Evolutionary conservation across 1,140 invertebrate species (phyloP), one percentile per base, ranked within the genome.

Genomic region (Zaprionus inermis): DNA sequence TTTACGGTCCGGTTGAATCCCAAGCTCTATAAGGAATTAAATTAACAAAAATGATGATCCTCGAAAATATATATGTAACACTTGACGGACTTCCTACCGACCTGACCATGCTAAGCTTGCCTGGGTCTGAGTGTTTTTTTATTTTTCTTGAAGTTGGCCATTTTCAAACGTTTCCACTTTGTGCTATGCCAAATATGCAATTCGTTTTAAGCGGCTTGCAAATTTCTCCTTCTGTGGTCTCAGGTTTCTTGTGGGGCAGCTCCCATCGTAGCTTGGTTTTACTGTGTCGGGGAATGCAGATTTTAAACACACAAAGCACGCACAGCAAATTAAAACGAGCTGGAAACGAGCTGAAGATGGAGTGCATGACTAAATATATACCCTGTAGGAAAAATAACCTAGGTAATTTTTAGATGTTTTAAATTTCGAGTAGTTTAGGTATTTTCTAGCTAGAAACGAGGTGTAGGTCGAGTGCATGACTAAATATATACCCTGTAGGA

Each of bases 301-400:
- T 79, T 88, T 79, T 57, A 32, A 70, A 70, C 72, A 83, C 63
- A 68, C 77, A 88, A 76, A 72, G 74, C 84, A 88, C 84, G 84
- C 77, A 88, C 84, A 72, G 67, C 73, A 88, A 88, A 88, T 89
- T 89, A 81, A 89, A 89, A 73, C 77, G 30, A 66, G 30, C 51
- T 22, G 12, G 14, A 52, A 11, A 11, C 5, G 14, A 28, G 22
- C 11, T 41, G 5, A n/a, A 24, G 16, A 11, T n/a, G 9, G 3
- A 32, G 12, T n/a, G 16, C 0, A 1, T 22, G 24, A 3, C 10
- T 44, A 12, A 2, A 16, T 5, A 32, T 6, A 54, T 61, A 38
- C 66, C 22, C 57, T 52, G 20, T 34, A 36, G 11, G 12, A 28
- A 28, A 28, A 28, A 28, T 28, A 28, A 5, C 3, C 22, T 24